Base-by-base conservation (phyloP, 2,113 vertebrate species). In the Pedionomus torquatus region DNA sequence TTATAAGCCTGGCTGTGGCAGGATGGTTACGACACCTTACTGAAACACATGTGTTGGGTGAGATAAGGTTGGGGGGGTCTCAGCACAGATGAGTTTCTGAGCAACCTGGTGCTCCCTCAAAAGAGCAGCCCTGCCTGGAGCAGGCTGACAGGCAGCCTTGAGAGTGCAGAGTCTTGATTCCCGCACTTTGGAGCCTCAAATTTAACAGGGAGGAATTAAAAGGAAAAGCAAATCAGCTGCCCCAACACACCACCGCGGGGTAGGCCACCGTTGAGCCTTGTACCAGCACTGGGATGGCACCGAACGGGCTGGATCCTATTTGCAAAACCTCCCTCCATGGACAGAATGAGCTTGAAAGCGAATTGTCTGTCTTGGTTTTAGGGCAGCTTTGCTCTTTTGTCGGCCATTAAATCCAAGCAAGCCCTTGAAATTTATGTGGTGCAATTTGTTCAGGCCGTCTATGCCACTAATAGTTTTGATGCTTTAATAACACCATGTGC, bases 381-480 rank as follows among this genome's bases (percentile, higher is more conserved):
- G 66, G 58, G 44, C 2, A 8, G 60, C 28, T 89, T 89, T 71
- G 66, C 68, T 83, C 41, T 96, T 96, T 90, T 51, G 66, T 78
- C 2, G 3, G 41, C 83, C 54, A 55, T 71, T 92, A 60, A 70
- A 68, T 93, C 72, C 11, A 12, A 89, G 78, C 75, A 55, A 91
- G 66, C 82, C 71, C 89, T 95, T 89, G 93, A 89, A 95, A 95
- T 95, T 83, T 89, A 87, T 71, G 74, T 80, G 72, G 24, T 76
- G 70, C 95, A 87, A 96, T 95, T 95, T 95, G 91, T 96, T 94
- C 87, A 80, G 90, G 70, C 85, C 96, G 79, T 92, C 95, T 96
- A 83, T 0, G 0, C 76, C 58, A n/a, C 91, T 97, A 96, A 97
- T 97, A 91, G 95, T 92, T 97, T 97, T 96, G 97, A 95, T 97